Evolutionary conservation across 2,888 invertebrate species (phyloP), one percentile per base, ranked within the genome.

Genomic region (Oxyscelio sp.): DNA sequence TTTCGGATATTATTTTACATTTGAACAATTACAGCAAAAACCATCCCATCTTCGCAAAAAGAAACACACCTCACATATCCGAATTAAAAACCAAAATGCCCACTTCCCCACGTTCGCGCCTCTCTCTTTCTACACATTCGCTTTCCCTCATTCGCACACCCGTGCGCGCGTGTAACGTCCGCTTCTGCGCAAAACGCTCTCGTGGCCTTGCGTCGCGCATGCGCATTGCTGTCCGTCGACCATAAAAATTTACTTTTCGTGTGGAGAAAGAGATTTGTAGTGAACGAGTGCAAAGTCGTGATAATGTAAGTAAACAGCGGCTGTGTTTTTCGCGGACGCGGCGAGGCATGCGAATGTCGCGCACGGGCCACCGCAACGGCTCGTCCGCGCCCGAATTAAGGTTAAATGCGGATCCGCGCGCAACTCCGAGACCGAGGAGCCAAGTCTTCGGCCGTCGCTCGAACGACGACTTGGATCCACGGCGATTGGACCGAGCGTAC

Each of bases 201-300:
- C 58, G 56, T 68, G 24, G 43, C n/a, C 34, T 80, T 38, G 73
- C 58, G 54, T 59, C 54, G 74, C 81, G 74, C 81, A 68, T 75
- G 81, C 81, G 81, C 50, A 38, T 11, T 8, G 56, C n/a, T 43
- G 48, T 63, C 70, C 61, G 75, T 75, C 81, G 75, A 75, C 81
- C 81, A 82, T 82, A 82, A 82, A 82, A 82, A 82, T 82, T 82
- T 70, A 70, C 74, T 82, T 75, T 82, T 70, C 54, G 75, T 70
- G 78, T 21, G 38, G 70, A 82, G 70, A 75, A 70, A 75, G 70
- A 82, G 74, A 70, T 82, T 70, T 50, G 75, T 70, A 71, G 75
- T 40, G 71, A 61, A 68, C 70, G 68, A 70, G 81, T 68, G 66
- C 70, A 82, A 70, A 66, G 68, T 75, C 45, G 70, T 54, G 63